Conservation (phyloP, 2,113 vertebrate genomes). For the Platichthys flesus region DNA sequence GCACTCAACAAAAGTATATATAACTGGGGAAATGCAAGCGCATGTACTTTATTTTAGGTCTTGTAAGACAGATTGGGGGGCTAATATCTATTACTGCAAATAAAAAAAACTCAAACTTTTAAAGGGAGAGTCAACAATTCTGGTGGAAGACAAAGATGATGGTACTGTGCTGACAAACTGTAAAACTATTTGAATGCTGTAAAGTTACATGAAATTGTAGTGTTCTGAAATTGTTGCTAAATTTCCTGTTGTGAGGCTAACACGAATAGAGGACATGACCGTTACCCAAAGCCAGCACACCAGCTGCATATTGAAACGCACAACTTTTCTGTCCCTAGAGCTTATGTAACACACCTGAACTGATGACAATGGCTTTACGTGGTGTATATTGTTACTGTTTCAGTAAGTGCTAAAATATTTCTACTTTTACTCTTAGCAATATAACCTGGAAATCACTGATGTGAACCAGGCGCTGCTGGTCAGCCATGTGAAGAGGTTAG, state of each 20-base stretch:
- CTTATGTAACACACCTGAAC: not conserved
- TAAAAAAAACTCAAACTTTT: not conserved
- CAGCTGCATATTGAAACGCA: too few species aligned
- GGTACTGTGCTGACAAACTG: too few species aligned
- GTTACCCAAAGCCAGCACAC: too few species aligned
- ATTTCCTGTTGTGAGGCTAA: too few species aligned
- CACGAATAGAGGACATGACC: too few species aligned
- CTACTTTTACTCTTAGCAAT: conserved; percentile 83
- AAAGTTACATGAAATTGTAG: too few species aligned
- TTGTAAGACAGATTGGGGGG: not conserved
- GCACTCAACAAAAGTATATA: not conserved
- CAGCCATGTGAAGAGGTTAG: conserved; percentile 84
- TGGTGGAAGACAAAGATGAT: too few species aligned
- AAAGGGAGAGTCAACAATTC: not conserved
- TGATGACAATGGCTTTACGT: not conserved
- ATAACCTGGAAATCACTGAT: conserved; percentile 88
- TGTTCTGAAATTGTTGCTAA: too few species aligned
- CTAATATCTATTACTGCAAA: too few species aligned
- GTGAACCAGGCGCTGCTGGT: conserved; percentile 89
- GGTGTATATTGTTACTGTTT: not conserved
- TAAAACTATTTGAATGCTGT: too few species aligned
- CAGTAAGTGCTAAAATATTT: not conserved
- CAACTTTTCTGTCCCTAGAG: too few species aligned
- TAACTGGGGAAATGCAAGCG: not conserved
- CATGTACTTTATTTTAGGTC: not conserved